Conservation (phyloP, 2,113 vertebrate genomes). For the Trachemys scripta region DNA sequence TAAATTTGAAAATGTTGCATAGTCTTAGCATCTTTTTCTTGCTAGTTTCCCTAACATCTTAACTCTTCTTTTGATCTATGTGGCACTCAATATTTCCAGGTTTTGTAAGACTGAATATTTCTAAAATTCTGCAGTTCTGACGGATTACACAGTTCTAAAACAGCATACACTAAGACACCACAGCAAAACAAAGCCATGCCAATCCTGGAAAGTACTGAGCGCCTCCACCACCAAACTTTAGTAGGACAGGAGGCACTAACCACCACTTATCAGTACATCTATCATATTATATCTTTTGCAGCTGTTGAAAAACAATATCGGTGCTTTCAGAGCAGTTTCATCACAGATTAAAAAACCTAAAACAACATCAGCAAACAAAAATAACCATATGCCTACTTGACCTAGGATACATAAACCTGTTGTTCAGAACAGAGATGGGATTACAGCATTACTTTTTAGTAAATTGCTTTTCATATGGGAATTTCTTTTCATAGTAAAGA, state of each 20-base stretch:
- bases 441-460: constrained; percentile 83
- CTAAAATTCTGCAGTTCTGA: not conserved
- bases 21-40: not conserved
- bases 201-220: accelerated
- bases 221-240: not conserved
- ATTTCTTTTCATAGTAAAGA: constrained; percentile 83
- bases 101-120: not conserved
- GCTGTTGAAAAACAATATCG: constrained; percentile 80
- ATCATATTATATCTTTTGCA: constrained; percentile 75
- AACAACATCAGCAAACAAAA: constrained; percentile 75
- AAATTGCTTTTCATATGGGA: constrained; percentile 87
- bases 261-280: constrained; percentile 61
- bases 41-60: not conserved
- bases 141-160: not conserved
- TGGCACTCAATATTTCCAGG: not conserved
- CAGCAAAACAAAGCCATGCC: accelerated
- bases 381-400: constrained; percentile 85
- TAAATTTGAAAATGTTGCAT: not conserved
- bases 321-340: constrained; percentile 78
- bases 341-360: constrained; percentile 76
- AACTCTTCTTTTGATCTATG: not conserved
- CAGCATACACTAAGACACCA: accelerated
- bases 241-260: constrained; percentile 30
- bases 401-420: constrained; percentile 84
- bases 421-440: constrained; percentile 81